These are phyloP conservation scores for Lasioglossum morio DNA, from an alignment of 2,888 invertebrate genomes.

Conservation along the genomic window DNA sequence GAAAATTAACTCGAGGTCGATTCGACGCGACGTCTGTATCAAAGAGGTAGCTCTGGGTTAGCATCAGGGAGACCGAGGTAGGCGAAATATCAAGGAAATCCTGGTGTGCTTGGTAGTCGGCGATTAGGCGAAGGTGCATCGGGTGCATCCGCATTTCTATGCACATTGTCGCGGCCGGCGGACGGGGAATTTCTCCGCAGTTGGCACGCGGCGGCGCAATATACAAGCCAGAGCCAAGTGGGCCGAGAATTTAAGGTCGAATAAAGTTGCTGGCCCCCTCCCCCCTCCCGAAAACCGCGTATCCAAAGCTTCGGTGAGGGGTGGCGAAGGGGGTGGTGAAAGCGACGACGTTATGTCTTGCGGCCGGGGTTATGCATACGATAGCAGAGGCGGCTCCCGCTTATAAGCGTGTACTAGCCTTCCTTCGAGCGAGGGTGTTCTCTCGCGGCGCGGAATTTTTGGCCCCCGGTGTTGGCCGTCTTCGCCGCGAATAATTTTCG, in stretches of 20 bases:
- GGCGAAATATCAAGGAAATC: constrained; percentile 41
- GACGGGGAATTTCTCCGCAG: constrained; percentile 52
- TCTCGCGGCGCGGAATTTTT: constrained; percentile 41
- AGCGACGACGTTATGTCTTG: constrained; percentile 50
- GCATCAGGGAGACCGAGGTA: neutral
- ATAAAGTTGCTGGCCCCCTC: constrained; percentile 74
- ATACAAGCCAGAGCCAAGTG: constrained; percentile 73
- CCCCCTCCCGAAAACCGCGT: constrained; percentile 41
- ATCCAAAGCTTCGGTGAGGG: constrained; percentile 36
- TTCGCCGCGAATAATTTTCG: constrained; percentile 61
- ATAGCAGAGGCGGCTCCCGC: constrained; percentile 62
- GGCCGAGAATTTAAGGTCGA: constrained; percentile 78
- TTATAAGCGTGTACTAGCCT: constrained; percentile 14
- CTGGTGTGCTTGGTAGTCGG: constrained; percentile 2
- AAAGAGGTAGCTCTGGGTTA: neutral
- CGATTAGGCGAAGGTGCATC: constrained; percentile 55
- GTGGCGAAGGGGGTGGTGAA: constrained; percentile 35
- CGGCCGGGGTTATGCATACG: constrained; percentile 65
- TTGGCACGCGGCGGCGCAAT: constrained; percentile 59
- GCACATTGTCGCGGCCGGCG: constrained; percentile 62
- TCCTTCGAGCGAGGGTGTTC: neutral
- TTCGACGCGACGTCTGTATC: constrained; percentile 1
- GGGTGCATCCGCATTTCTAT: constrained; percentile 59
- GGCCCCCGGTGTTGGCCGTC: constrained; percentile 38
- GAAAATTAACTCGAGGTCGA: constrained; percentile 17